Percentiles rank a stretch among this genome's conserved stretches.
Conservation (phyloP, 2,888 invertebrate genomes). For the Hoplodrina ambigua region DNA sequence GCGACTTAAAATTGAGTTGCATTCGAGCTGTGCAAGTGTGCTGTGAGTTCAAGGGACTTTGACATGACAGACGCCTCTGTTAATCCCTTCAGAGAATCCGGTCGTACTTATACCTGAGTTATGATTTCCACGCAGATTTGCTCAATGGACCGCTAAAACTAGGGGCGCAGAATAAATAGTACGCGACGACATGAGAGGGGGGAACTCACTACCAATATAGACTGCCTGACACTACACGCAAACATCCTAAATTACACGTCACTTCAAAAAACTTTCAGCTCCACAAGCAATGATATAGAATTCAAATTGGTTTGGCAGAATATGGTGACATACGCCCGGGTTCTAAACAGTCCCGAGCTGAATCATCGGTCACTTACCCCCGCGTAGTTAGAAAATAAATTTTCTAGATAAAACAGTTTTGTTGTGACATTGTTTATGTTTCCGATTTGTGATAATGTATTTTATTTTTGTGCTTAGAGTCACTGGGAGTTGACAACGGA, state of each 20-base stretch:
- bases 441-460: slow-evolving; percentile 49
- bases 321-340: slow-evolving; percentile 30
- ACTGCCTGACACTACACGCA: slow-evolving; percentile 45
- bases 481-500: slow-evolving; percentile 16
- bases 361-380: slow-evolving; percentile 86
- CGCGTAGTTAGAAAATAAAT: slow-evolving; percentile 79
- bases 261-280: slow-evolving; percentile 22
- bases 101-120: slow-evolving; percentile 46
- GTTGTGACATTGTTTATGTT: slow-evolving; percentile 60
- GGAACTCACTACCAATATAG: slow-evolving; percentile 78
- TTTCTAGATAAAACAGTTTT: slow-evolving; percentile 67
- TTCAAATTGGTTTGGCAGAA: slow-evolving; percentile 23
- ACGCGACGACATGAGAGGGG: slow-evolving; percentile 72
- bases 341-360: slow-evolving; percentile 60
- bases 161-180: slow-evolving; percentile 80
- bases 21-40: neutral
- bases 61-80: neutral
- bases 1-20: too few species aligned
- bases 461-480: slow-evolving; percentile 30
- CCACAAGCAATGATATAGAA: slow-evolving; percentile 1
- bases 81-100: slow-evolving; percentile 2
- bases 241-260: slow-evolving; percentile 25
- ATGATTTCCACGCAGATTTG: slow-evolving; percentile 68
- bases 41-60: neutral
- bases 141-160: slow-evolving; percentile 77